Evolutionary conservation across 2,113 vertebrate genomes (phyloP).

Genomic region (Junco hyemalis): DNA sequence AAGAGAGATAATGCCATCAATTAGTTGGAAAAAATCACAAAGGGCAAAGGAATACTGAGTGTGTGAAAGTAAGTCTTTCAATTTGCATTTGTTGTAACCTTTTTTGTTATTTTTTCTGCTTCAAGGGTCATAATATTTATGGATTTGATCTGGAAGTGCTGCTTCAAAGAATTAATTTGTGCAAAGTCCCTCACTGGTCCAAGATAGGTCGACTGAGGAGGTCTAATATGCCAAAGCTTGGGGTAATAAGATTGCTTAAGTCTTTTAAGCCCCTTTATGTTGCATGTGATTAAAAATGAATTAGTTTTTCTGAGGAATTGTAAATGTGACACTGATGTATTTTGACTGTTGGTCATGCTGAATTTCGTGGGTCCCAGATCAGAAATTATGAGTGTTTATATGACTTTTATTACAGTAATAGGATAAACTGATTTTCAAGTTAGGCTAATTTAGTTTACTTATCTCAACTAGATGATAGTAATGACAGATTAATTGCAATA

Average conservation of each 20-base stretch:
- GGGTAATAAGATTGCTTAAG: constrained; percentile 79
- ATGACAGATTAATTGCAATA: constrained; percentile 67
- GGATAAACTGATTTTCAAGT: constrained; percentile 59
- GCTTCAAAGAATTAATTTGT: constrained; percentile 89
- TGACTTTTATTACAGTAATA: constrained; percentile 49
- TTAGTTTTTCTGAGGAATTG: constrained; percentile 20
- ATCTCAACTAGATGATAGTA: constrained; percentile 36
- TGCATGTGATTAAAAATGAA: constrained; percentile 52
- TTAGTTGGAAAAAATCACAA: constrained; percentile 70
- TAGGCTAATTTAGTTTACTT: constrained; percentile 65
- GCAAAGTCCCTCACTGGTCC: constrained; percentile 97
- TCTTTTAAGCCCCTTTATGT: constrained; percentile 32
- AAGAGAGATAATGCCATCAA: constrained; percentile 74
- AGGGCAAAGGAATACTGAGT: constrained; percentile 71
- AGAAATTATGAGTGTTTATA: constrained; percentile 44
- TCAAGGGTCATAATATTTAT: constrained; percentile 96
- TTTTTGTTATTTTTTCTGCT: constrained; percentile 68
- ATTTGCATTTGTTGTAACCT: constrained; percentile 71
- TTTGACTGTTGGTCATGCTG: constrained; percentile 54
- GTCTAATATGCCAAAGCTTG: constrained; percentile 93
- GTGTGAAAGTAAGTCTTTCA: constrained; percentile 68
- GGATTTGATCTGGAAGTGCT: constrained; percentile 97
- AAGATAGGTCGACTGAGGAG: constrained; percentile 94
- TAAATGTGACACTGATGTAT: constrained; percentile 35
- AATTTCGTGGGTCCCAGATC: constrained; percentile 16